Base-by-base conservation (phyloP, 2,113 vertebrate species). In the Lota lota region DNA sequence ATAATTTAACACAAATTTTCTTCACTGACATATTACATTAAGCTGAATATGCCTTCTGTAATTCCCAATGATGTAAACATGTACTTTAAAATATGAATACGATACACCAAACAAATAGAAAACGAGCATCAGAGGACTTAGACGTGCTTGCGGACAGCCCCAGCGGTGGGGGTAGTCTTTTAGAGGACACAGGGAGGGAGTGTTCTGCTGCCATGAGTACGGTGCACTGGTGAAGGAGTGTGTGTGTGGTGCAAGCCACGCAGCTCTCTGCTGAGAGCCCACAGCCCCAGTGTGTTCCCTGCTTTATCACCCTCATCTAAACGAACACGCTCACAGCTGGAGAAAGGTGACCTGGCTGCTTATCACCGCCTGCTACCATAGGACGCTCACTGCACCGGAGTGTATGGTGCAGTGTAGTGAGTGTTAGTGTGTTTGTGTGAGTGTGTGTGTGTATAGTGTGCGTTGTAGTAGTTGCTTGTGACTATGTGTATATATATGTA, bases 331-430 rank as follows among this genome's bases (percentile, higher is more conserved):
- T 89, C 87, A 86, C 85, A 89, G 89, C 82, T 86, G 85, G 82
- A 88, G 83, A 88, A 88, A 89, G 87, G 85, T 91, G 86, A 90
- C 84, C 91, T 22, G 40, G 81, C 77, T 88, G 80, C 88, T 91
- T 90, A 90, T 90, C 85, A 89, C 83, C 79, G 84, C 72, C 64
- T 72, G 77, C 76, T 77, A 68, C 73, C 69, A 73, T 40, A 20
- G 67, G 50, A 53, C 4, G 17, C 50, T 53, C 50, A 15, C 17
- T 12, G 28, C 28, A 28, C 28, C 28, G 28, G 28, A 5, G 4
- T 28, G 28, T 3, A 5, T 2, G 3, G 4, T 60, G 75, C 67
- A 70, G 53, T 10, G 50, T 65, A 74, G 73, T 78, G 67, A 70
- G 72, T 73, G 58, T 22, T 66, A 63, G 58, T 65, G 56, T 72